These are phyloP conservation scores for Myiozetetes cayanensis DNA, from an alignment of 2,113 vertebrate genomes.

Conservation along the genomic window DNA sequence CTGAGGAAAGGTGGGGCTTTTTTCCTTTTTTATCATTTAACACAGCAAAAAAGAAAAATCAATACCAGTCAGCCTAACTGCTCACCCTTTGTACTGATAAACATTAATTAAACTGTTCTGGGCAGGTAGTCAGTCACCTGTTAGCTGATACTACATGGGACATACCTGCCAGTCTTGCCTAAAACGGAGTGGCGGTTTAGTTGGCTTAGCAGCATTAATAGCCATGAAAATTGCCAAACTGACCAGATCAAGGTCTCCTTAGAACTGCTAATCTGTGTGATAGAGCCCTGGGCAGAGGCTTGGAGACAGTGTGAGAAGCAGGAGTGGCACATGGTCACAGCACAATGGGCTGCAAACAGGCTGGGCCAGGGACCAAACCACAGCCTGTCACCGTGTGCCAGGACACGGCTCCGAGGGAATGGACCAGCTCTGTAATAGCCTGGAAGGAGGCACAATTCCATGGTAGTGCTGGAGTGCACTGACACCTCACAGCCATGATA, in stretches of 20 bases:
- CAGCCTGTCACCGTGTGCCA: neutral
- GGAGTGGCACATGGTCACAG: neutral
- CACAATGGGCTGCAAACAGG: neutral
- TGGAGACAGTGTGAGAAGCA: neutral
- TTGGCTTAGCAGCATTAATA: neutral
- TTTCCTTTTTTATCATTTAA: neutral
- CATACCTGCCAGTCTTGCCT: neutral
- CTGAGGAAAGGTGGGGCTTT: constrained; percentile 85
- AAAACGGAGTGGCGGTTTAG: neutral
- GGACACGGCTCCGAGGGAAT: neutral
- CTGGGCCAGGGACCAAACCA: neutral
- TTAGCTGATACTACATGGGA: neutral
- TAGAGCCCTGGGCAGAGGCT: neutral
- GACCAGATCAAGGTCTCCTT: neutral
- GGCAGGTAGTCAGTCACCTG: neutral
- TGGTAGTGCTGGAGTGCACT: neutral
- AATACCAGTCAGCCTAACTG: neutral
- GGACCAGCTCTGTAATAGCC: neutral
- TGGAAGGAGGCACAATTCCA: neutral
- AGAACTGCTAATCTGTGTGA: neutral
- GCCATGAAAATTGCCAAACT: neutral
- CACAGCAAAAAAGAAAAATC: neutral
- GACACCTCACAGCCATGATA: neutral
- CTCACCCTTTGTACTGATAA: neutral
- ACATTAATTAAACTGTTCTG: neutral